Conservation (phyloP, 2,797 vertebrate genomes). For the Diplodus puntazzo region DNA sequence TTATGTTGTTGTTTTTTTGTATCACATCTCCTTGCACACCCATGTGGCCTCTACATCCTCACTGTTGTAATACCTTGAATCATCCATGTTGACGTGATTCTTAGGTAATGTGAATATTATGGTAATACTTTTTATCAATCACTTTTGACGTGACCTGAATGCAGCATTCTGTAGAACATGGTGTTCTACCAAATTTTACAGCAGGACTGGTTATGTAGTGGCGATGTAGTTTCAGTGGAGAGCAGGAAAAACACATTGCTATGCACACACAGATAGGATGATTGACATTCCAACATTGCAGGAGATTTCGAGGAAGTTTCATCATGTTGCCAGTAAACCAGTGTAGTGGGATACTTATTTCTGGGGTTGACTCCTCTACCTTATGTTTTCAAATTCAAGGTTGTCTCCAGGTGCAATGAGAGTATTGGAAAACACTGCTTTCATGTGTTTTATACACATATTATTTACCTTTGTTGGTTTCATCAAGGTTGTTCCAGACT, state of each 20-base stretch:
- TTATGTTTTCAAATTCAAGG: constrained; percentile 60
- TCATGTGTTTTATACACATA: constrained; percentile 31
- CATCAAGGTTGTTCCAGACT: neutral
- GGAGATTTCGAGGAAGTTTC: constrained; percentile 54
- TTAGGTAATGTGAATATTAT: neutral
- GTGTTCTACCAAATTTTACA: neutral
- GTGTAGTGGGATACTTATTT: constrained; percentile 29
- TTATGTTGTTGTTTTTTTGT: neutral
- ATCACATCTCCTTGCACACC: neutral
- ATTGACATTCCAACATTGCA: constrained; percentile 47
- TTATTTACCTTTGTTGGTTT: constrained; percentile 26
- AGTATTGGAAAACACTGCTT: constrained; percentile 17
- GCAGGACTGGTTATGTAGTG: neutral
- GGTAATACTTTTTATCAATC: neutral
- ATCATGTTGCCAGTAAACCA: constrained; percentile 56
- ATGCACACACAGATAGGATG: constrained; percentile 17
- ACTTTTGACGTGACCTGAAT: neutral
- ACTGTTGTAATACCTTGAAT: neutral
- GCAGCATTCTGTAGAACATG: neutral
- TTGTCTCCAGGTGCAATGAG: constrained; percentile 27
- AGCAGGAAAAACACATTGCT: constrained; percentile 31
- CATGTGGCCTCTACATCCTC: neutral
- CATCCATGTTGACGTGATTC: neutral
- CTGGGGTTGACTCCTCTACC: constrained; percentile 20
- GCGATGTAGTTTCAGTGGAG: neutral